phyloP scores from a whole-genome alignment of 2,888 invertebrate species.

The Galerucella pusilla region DNA sequence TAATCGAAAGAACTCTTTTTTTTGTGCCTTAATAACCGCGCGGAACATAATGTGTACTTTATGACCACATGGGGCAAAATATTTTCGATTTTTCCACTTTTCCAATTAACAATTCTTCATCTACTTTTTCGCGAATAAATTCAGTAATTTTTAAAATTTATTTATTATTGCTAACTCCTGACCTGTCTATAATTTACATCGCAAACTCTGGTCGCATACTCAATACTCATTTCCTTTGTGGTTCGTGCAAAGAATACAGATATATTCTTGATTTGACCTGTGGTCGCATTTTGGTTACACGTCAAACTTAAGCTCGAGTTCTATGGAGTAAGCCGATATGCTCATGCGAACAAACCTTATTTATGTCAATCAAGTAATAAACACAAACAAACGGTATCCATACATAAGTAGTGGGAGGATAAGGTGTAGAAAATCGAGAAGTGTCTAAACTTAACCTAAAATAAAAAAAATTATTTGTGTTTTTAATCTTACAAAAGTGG shows the following conservation, averaged over 20 bases:
- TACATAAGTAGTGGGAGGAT: constrained; percentile 56
- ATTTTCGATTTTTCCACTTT: too few relatives aligned
- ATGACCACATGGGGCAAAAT: too few relatives aligned
- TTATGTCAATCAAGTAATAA: constrained; percentile 40
- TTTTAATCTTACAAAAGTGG: background rate
- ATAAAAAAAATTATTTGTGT: background rate
- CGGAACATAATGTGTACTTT: too few relatives aligned
- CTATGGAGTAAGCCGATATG: background rate
- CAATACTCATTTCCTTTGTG: background rate
- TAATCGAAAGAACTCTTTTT: too few relatives aligned
- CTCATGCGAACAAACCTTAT: constrained; percentile 9
- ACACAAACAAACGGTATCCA: constrained; percentile 51
- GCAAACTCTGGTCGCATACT: background rate
- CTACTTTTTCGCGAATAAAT: too few relatives aligned
- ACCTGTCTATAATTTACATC: background rate
- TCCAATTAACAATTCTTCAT: too few relatives aligned
- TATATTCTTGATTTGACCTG: background rate
- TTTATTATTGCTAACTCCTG: background rate
- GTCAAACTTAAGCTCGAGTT: background rate
- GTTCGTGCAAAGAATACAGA: background rate
- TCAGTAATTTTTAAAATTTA: too few relatives aligned
- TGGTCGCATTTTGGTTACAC: background rate
- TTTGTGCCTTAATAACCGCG: too few relatives aligned
- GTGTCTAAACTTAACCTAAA: constrained; percentile 58
- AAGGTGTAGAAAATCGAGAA: constrained; percentile 40